A percentile compares a stretch with the other conserved stretches of the same genome.
Conservation (phyloP, 2,797 vertebrate genomes). For the Acanthiza pusilla region DNA sequence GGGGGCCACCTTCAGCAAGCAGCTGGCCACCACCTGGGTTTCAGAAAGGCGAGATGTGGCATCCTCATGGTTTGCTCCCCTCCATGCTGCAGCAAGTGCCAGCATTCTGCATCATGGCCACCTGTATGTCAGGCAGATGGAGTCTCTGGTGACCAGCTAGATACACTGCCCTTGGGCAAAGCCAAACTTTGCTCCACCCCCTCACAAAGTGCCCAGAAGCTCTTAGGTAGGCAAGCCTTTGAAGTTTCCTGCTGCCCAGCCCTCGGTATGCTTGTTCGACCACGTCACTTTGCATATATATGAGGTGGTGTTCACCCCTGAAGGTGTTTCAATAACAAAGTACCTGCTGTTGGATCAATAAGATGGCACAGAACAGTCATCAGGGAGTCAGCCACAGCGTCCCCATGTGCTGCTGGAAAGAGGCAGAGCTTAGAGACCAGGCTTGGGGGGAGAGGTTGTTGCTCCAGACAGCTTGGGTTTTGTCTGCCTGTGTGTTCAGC, state of each 20-base stretch:
- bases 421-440: not conserved
- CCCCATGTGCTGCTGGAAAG: accelerated
- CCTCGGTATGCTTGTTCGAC: not conserved
- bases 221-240: not conserved
- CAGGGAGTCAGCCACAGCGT: accelerated
- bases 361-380: not conserved
- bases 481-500: not conserved
- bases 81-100: not conserved
- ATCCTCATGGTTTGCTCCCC: accelerated
- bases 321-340: not conserved
- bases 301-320: not conserved
- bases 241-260: not conserved
- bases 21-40: not conserved
- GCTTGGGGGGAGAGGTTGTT: not conserved
- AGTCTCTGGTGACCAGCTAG: not conserved
- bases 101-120: not conserved
- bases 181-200: not conserved
- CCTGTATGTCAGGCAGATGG: accelerated
- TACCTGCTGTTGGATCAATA: accelerated
- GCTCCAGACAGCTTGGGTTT: not conserved
- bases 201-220: not conserved
- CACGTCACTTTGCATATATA: not conserved
- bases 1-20: not conserved
- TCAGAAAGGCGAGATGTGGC: accelerated
- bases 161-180: not conserved